Percentiles rank a stretch among this genome's conserved stretches.
phyloP scores from a whole-genome alignment of 2,888 invertebrate genomes.

The Conomelus anceps region DNA sequence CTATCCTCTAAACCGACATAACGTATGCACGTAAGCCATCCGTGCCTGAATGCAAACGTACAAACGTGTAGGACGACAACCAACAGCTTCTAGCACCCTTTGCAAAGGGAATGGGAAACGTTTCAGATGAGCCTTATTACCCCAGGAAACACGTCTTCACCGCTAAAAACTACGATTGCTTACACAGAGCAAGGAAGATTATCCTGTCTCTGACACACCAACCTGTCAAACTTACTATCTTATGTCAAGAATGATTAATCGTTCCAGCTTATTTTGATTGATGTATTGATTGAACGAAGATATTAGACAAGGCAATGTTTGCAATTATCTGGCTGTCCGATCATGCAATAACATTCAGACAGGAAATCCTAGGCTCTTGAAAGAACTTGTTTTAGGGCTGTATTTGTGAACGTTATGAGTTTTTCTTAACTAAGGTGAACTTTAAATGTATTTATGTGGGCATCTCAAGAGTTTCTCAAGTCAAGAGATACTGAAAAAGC shows the following conservation, averaged over 20 bases:
- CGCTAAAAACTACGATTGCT: background rate
- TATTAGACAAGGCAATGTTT: too few species aligned
- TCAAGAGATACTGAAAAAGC: too few species aligned
- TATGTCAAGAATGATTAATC: background rate
- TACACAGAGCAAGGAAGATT: background rate
- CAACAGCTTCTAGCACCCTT: background rate
- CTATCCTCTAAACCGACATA: background rate
- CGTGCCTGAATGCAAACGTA: background rate
- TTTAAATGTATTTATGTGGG: too few species aligned
- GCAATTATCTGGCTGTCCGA: too few species aligned
- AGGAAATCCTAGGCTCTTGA: too few species aligned
- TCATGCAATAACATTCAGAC: too few species aligned
- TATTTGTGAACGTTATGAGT: too few species aligned
- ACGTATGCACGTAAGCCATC: background rate
- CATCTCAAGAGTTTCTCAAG: too few species aligned
- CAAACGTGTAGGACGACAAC: background rate
- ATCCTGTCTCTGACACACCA: background rate
- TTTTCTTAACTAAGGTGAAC: too few species aligned
- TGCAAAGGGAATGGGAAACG: background rate
- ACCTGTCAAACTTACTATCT: background rate
- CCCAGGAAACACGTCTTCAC: background rate
- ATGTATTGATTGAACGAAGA: too few species aligned
- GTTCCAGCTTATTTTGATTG: too few species aligned
- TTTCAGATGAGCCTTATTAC: background rate
- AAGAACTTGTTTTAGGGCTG: too few species aligned